Base-by-base conservation (phyloP, 92 coral and sea anemone species). In the Palythoa grandiflora region DNA sequence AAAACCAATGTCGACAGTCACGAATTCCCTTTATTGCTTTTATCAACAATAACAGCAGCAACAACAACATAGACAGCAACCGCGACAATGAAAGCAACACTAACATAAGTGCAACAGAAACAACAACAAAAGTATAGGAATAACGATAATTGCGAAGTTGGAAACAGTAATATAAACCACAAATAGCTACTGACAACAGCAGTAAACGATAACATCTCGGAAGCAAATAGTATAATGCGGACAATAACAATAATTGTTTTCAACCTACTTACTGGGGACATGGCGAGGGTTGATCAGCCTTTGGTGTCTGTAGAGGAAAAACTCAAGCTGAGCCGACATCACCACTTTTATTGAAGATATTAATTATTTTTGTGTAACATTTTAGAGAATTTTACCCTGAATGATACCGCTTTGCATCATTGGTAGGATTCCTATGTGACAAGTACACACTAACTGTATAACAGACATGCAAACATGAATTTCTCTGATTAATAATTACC, bases 261-360 rank as follows among this genome's bases (percentile, higher is more conserved):
- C 17, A 2, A 61, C 15, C 19, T 15, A 79, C 84, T 15, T 44
- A 79, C 84, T 71, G 84, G 16, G 84, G 84, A 47, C 84, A 44
- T 1, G 84, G 84, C 10, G 84, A 79, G 3, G 84, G 84, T 8
- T 53, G 72, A 47, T 79, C 73, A 44, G n/a, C 84, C 51, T 79
- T 39, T 15, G 55, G 15, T 60, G 55, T 63, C 84, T 79, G 84
- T 35, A 79, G 57, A 21, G 17, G 50, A 60, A 1, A 20, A 52
- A 52, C 35, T 76, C 2, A 19, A 20, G 71, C 37, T 65, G 3
- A 65, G 61, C 65, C 28, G 0, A 0, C 28, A 28, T 28, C 28
- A 28, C 28, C 28, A 28, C 28, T 28, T 28, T 28, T 28, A 28
- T 28, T 0, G 28, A 28, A 28, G 28, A 28, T 28, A 28, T 28